A percentile compares a stretch with the other conserved stretches of the same genome.
Evolutionary conservation across 2,888 invertebrate species (phyloP).

Genomic region (Elaeidobius kamerunicus): DNA sequence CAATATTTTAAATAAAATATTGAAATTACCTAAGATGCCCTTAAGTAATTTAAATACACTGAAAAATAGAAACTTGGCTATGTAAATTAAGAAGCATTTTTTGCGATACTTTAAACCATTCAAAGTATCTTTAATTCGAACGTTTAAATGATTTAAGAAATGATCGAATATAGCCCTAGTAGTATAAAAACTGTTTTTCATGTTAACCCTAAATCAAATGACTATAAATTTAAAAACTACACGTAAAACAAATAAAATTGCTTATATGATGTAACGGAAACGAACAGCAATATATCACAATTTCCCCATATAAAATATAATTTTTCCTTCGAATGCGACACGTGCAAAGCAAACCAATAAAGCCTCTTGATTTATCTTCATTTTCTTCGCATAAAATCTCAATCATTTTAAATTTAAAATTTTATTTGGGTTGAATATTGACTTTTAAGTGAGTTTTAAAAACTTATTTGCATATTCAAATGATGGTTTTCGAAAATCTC

Average conservation of each 20-base stretch:
- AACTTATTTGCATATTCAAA: conserved; percentile 28
- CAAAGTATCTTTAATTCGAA: too few species aligned
- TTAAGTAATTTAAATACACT: too few species aligned
- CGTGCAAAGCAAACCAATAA: conserved; percentile 1
- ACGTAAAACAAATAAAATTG: too few species aligned
- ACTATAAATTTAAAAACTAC: too few species aligned
- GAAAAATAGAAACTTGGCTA: too few species aligned
- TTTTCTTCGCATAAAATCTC: conserved; percentile 12
- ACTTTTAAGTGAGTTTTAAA: conserved; percentile 22
- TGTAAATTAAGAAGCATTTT: too few species aligned
- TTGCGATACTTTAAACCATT: too few species aligned
- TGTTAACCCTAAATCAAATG: conserved; percentile 1
- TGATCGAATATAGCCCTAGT: too few species aligned
- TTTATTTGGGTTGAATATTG: conserved; percentile 21
- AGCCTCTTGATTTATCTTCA: conserved; percentile 10
- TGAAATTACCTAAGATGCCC: too few species aligned
- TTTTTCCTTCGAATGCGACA: conserved; percentile 1
- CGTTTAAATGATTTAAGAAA: too few species aligned
- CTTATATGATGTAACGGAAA: too few species aligned
- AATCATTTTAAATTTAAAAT: conserved; percentile 20
- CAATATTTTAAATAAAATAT: too few species aligned
- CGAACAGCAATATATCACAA: neutral
- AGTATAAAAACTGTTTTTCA: neutral
- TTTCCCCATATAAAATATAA: neutral
- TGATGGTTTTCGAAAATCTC: conserved; percentile 13